Base-by-base conservation (phyloP, 1,140 invertebrate genomes). In the Drosophila nannoptera region DNA sequence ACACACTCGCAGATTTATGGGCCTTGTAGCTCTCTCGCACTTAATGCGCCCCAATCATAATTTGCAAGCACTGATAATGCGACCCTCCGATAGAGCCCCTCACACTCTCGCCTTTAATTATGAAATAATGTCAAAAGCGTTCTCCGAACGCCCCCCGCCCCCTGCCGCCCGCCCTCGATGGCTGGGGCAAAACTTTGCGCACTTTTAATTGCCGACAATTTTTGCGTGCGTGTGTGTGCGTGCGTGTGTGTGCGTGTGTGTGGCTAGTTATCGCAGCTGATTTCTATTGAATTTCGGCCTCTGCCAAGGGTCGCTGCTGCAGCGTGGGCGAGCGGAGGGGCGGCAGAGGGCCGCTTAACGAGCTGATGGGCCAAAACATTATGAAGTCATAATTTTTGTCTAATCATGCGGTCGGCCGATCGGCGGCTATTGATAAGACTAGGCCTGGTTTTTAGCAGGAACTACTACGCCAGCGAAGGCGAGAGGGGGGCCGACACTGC, bases 361-460 rank as follows among this genome's bases (percentile, higher is more conserved):
- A 16, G 45, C 65, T 75, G 36, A 49, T 53, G 33, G 43, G 11
- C 49, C n/a, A n/a, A 52, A 16, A 66, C 73, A 86, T 86, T 84
- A 84, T 84, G 81, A 84, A 84, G 80, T 74, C 80, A 84, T 84
- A 84, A 86, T 84, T 76, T 84, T 45, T 84, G 80, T 86, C 81
- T 66, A 77, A 84, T 84, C 80, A 84, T 80, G 68, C 62, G 62
- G 54, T 33, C 55, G 54, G 53, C 42, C 73, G 75, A 82, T 83
- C 80, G 75, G 65, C 66, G 70, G 69, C 78, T 58, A 42, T 58
- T 70, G 77, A 81, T 81, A 81, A 81, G 78, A 22, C 60, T 50
- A 6, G 16, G 8, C 11, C 8, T 12, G 31, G 9, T 11, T 22
- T 22, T 48, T 66, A 38, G 31, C 42, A 49, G 48, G 55, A 59